Evolutionary conservation across 2,797 vertebrate genomes (phyloP).

Genomic region (Salarias fasciatus): DNA sequence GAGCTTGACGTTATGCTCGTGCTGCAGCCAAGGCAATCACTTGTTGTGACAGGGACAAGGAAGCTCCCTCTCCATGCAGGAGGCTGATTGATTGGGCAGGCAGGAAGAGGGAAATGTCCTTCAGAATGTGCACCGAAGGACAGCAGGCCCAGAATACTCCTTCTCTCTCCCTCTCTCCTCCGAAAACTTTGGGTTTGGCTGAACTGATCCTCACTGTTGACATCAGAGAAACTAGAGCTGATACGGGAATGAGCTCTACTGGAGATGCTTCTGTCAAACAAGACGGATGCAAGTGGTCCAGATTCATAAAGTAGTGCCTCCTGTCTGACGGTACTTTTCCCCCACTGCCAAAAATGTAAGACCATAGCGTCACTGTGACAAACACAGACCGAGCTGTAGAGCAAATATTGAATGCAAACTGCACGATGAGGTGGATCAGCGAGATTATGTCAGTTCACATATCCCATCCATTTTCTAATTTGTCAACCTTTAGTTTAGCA

Average conservation of each 20-base stretch:
- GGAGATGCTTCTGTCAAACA: conserved; percentile 64
- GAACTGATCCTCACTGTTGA: conserved; percentile 64
- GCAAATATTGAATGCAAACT: conserved; percentile 19
- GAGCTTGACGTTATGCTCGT: conserved; percentile 59
- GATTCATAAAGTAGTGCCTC: conserved; percentile 53
- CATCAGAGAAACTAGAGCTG: conserved; percentile 54
- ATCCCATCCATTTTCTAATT: conserved; percentile 40
- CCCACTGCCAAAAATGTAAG: conserved; percentile 36
- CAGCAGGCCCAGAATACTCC: conserved; percentile 39
- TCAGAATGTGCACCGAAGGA: conserved; percentile 71
- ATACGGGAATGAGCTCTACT: conserved; percentile 50
- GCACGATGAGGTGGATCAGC: conserved; percentile 27
- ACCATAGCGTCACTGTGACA: conserved; percentile 27
- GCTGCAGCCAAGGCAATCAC: conserved; percentile 72
- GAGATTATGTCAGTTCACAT: conserved; percentile 41
- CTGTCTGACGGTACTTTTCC: conserved; percentile 36
- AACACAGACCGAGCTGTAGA: conserved; percentile 31
- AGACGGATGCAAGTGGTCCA: conserved; percentile 52
- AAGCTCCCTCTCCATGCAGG: conserved; percentile 72
- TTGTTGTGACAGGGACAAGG: conserved; percentile 77
- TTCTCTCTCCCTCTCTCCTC: conserved; percentile 27
- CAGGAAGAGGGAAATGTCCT: conserved; percentile 73
- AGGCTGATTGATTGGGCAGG: conserved; percentile 82
- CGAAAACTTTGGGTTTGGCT: conserved; percentile 61
- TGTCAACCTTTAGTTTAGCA: conserved; percentile 27